Evolutionary conservation across 2,888 invertebrate genomes (phyloP).

Genomic region (Norana najaformis): DNA sequence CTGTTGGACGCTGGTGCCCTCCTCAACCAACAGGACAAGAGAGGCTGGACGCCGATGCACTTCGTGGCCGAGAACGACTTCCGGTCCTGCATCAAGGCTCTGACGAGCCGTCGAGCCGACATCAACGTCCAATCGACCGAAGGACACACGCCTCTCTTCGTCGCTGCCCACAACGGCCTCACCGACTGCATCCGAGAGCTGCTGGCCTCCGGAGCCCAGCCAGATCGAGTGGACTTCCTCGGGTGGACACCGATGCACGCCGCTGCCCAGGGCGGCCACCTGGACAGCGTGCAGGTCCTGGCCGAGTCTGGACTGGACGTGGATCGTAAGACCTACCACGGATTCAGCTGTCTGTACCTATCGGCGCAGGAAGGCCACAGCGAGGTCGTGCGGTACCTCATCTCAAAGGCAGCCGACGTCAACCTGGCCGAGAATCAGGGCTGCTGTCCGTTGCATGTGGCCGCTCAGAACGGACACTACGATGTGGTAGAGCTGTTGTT

Average conservation of each 20-base stretch:
- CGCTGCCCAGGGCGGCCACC: slow-evolving; percentile 44
- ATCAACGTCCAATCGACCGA: slow-evolving; percentile 43
- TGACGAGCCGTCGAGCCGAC: slow-evolving; percentile 41
- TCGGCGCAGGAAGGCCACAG: slow-evolving; percentile 39
- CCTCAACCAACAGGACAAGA: slow-evolving; percentile 43
- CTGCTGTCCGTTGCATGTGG: slow-evolving; percentile 43
- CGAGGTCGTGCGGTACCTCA: slow-evolving; percentile 38
- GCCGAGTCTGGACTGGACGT: slow-evolving; percentile 39
- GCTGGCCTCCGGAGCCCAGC: slow-evolving; percentile 38
- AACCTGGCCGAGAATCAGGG: slow-evolving; percentile 46
- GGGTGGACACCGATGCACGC: slow-evolving; percentile 47
- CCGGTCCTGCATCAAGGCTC: slow-evolving; percentile 37
- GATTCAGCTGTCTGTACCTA: slow-evolving; percentile 44
- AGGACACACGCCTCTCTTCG: slow-evolving; percentile 42
- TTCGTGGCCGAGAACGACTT: slow-evolving; percentile 44
- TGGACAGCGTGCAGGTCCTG: slow-evolving; percentile 33
- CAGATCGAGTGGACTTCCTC: slow-evolving; percentile 42
- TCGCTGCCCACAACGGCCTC: slow-evolving; percentile 43
- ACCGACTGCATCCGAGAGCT: slow-evolving; percentile 31
- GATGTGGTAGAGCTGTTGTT: slow-evolving; percentile 39
- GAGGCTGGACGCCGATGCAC: slow-evolving; percentile 46
- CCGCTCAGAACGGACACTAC: slow-evolving; percentile 39
- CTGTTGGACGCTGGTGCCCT: slow-evolving; percentile 39
- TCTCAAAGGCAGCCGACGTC: slow-evolving; percentile 40
- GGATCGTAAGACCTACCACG: slow-evolving; percentile 46